Evolutionary conservation across 1,140 invertebrate species (phyloP).

Genomic region (Lordiphosa stackelbergi): DNA sequence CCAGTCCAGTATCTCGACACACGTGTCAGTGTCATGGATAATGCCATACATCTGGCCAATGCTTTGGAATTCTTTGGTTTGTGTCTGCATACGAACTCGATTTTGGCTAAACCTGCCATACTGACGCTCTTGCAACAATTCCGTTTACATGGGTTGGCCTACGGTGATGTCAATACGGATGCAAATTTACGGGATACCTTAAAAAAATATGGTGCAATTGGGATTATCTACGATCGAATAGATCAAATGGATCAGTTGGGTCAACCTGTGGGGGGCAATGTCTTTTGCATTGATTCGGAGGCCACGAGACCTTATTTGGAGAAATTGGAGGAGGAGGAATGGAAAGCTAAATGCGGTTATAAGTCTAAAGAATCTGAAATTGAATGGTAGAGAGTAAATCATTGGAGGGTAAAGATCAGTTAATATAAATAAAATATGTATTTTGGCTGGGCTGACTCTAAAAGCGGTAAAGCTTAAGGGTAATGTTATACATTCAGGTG

Average conservation of each 20-base stretch:
- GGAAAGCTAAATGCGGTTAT: constrained; percentile 23
- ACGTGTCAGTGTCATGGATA: constrained; percentile 85
- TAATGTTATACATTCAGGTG: too few relatives aligned
- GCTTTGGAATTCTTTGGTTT: constrained; percentile 89
- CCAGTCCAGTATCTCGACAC: constrained; percentile 89
- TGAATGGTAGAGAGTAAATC: not conserved
- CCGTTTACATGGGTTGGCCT: constrained; percentile 14
- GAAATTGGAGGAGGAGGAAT: constrained; percentile 22
- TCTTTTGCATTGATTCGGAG: constrained; percentile 42
- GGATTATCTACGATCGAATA: constrained; percentile 48
- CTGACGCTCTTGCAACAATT: constrained; percentile 76
- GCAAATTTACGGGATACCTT: constrained; percentile 2
- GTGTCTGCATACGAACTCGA: constrained; percentile 90
- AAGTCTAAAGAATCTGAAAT: not conserved
- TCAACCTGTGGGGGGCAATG: constrained; percentile 15
- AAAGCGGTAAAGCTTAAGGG: too few relatives aligned
- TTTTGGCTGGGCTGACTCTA: too few relatives aligned
- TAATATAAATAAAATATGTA: too few relatives aligned
- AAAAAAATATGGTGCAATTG: constrained; percentile 26
- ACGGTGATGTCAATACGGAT: constrained; percentile 7
- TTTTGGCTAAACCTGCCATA: constrained; percentile 84
- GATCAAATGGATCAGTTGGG: constrained; percentile 40
- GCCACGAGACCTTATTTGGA: constrained; percentile 17
- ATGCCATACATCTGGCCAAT: constrained; percentile 86
- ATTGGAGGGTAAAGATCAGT: too few relatives aligned